phyloP scores from a whole-genome alignment of 2,113 vertebrate genomes.

The Elachura formosa region DNA sequence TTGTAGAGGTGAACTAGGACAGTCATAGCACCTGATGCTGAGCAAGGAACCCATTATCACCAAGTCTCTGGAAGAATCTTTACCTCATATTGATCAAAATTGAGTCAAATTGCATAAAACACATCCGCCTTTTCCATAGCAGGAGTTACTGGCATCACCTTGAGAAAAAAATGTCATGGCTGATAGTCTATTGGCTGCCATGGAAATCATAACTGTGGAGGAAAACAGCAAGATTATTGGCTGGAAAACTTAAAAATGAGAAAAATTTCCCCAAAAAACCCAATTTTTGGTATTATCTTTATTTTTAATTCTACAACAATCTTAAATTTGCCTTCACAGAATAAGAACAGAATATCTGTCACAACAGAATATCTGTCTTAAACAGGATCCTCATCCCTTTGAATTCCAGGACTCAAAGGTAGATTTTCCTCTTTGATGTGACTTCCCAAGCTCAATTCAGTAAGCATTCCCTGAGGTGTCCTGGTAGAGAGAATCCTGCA shows the following conservation, averaged over 20 bases:
- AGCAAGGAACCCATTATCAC: background rate
- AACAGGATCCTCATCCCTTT: no score
- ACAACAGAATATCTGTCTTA: background rate
- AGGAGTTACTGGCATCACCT: background rate
- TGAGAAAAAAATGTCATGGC: background rate
- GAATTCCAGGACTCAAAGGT: background rate
- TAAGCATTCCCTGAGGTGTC: background rate
- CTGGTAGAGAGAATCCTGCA: background rate
- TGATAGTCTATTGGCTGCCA: background rate
- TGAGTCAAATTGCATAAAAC: background rate
- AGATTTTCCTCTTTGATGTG: background rate
- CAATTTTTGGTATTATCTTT: background rate
- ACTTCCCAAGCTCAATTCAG: background rate
- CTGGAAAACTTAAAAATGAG: background rate
- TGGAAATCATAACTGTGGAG: background rate
- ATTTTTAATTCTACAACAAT: background rate
- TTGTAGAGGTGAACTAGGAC: background rate
- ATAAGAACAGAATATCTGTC: no score
- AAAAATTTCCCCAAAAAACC: accelerated
- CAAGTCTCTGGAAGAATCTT: background rate
- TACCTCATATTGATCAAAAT: background rate
- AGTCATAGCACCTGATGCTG: background rate
- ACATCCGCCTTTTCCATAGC: background rate
- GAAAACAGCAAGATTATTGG: background rate
- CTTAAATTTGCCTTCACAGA: background rate